These are phyloP conservation scores for Leptinotarsa defecta DNA, from an alignment of 1,140 invertebrate genomes.

Conservation along the genomic window DNA sequence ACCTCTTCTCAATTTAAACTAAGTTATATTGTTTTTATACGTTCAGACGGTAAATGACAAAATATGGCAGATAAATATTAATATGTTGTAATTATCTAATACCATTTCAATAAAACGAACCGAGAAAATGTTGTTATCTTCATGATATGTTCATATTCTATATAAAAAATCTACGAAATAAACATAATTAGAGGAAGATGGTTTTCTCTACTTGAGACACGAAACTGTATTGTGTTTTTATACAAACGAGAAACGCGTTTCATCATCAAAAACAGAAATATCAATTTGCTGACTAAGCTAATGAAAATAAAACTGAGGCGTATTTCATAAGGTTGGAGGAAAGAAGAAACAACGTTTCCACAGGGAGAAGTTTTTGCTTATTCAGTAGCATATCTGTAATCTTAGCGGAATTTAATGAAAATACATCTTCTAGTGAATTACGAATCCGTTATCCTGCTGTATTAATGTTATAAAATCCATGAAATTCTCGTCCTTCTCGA, in stretches of 20 bases:
- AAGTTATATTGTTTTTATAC: too few species aligned
- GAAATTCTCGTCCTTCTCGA: background rate
- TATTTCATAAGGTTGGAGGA: background rate
- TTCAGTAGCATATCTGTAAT: conserved; percentile 1
- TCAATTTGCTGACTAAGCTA: background rate
- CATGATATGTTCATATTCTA: too few species aligned
- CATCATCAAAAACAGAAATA: background rate
- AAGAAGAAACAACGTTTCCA: background rate
- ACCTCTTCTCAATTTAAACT: too few species aligned
- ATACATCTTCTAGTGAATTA: conserved; percentile 2
- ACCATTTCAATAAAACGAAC: too few species aligned
- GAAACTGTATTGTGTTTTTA: background rate
- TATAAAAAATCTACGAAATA: too few species aligned
- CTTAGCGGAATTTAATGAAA: background rate
- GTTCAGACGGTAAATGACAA: too few species aligned
- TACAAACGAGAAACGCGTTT: background rate
- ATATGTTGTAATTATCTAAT: too few species aligned
- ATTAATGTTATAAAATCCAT: background rate
- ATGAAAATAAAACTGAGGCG: conserved; percentile 5
- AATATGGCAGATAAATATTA: too few species aligned
- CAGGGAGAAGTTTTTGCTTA: background rate
- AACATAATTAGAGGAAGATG: too few species aligned
- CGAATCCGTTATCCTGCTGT: background rate
- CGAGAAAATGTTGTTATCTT: too few species aligned
- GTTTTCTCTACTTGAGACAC: too few species aligned